These are phyloP conservation scores for Calliopum simillimum DNA, from an alignment of 2,888 invertebrate genomes.

Conservation along the genomic window DNA sequence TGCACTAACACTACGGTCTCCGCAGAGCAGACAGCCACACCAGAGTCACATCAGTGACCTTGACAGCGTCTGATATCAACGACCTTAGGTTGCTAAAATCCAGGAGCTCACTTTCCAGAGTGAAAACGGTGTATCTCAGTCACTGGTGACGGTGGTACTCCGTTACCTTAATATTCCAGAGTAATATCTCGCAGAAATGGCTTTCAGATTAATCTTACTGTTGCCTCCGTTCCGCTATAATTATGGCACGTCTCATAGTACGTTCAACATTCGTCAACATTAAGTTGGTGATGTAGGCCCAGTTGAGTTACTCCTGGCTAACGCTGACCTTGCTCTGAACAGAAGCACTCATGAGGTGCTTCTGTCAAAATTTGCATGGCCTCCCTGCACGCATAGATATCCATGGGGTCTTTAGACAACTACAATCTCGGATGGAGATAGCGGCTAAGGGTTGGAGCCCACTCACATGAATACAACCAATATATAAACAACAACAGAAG, in stretches of 20 bases:
- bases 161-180: constrained; percentile 25
- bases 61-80: too few species aligned
- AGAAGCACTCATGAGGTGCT: constrained; percentile 26
- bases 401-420: too few species aligned
- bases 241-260: constrained; percentile 38
- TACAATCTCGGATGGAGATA: too few species aligned
- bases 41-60: too few species aligned
- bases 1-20: too few species aligned
- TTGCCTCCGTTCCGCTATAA: constrained; percentile 39
- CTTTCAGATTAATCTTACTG: constrained; percentile 34
- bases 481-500: not conserved
- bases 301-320: constrained; percentile 36
- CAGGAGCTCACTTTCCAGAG: too few species aligned
- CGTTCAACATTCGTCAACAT: constrained; percentile 31
- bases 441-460: too few species aligned
- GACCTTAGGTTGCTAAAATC: too few species aligned
- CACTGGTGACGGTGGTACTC: constrained; percentile 12
- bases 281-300: constrained; percentile 39
- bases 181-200: constrained; percentile 37
- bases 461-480: not conserved
- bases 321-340: constrained; percentile 39
- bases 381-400: constrained; percentile 29
- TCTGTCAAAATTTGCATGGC: constrained; percentile 34
- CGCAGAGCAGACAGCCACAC: too few species aligned
- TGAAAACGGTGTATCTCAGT: too few species aligned